phyloP scores from a whole-genome alignment of 2,797 vertebrate genomes.

The Austrolebias charrua region DNA sequence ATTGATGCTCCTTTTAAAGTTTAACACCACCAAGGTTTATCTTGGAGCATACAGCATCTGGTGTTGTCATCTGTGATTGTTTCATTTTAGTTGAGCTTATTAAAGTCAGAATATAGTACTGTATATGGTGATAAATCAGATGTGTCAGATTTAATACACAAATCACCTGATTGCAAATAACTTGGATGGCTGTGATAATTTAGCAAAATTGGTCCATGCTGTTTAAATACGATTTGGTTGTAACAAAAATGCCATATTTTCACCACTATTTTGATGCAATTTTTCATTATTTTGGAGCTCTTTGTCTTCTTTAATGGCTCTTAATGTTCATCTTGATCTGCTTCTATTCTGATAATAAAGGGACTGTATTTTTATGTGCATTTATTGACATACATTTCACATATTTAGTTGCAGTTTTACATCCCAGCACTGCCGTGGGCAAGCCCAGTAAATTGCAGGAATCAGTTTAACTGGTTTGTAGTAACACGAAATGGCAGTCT shows the following conservation, averaged over 20 bases:
- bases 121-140: not conserved
- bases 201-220: not conserved
- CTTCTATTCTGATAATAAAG: not conserved
- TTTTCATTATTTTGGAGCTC: not conserved
- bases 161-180: not conserved
- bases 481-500: no score
- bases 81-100: conserved; percentile 5
- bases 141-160: not conserved
- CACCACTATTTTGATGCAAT: not conserved
- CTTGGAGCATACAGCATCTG: conserved; percentile 10
- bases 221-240: not conserved
- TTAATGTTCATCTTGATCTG: not conserved
- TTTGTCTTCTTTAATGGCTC: not conserved
- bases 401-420: not conserved
- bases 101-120: not conserved
- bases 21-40: not conserved
- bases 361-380: not conserved
- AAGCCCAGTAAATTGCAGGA: no score
- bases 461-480: no score
- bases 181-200: not conserved
- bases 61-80: conserved; percentile 4
- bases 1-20: conserved; percentile 13
- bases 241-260: not conserved
- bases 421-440: not conserved
- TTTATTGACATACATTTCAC: not conserved